A percentile compares a stretch with the other conserved stretches of the same genome.
Conservation (phyloP, 2,113 vertebrate genomes). For the Scopus umbretta region DNA sequence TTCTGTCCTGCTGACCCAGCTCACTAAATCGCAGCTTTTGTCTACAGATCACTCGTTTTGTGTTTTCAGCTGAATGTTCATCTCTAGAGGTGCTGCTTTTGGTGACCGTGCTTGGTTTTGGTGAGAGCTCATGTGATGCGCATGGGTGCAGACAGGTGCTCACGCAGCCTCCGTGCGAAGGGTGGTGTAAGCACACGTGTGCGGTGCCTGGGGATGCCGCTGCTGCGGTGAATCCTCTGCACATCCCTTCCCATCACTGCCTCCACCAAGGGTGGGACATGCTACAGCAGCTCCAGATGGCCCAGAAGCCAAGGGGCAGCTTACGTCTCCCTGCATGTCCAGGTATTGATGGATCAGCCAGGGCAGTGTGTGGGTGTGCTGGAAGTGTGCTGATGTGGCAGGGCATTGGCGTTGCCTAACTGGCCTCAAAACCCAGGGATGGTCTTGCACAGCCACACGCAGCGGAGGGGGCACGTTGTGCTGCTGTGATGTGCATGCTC, state of each 20-base stretch:
- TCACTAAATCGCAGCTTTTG: background rate
- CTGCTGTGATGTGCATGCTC: background rate
- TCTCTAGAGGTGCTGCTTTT: background rate
- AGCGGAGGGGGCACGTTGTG: accelerated
- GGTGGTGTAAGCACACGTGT: accelerated
- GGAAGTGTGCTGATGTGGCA: accelerated
- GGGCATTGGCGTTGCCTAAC: background rate
- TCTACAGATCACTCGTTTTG: background rate
- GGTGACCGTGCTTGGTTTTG: background rate
- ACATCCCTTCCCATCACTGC: background rate
- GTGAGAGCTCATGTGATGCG: background rate
- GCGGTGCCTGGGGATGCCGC: background rate
- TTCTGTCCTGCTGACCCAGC: background rate
- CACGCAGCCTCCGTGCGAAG: accelerated
- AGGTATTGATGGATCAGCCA: accelerated
- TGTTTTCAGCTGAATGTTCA: background rate
- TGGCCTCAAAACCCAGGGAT: background rate
- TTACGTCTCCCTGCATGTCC: accelerated
- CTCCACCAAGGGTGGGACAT: background rate
- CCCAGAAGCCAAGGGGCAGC: accelerated
- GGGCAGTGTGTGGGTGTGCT: background rate
- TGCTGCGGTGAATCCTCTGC: background rate
- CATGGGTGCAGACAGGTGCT: accelerated
- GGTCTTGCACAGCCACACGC: accelerated
- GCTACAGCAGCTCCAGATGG: accelerated